These are phyloP conservation scores for Lepus timidus DNA, from an alignment of 2,113 vertebrate genomes.

Conservation along the genomic window DNA sequence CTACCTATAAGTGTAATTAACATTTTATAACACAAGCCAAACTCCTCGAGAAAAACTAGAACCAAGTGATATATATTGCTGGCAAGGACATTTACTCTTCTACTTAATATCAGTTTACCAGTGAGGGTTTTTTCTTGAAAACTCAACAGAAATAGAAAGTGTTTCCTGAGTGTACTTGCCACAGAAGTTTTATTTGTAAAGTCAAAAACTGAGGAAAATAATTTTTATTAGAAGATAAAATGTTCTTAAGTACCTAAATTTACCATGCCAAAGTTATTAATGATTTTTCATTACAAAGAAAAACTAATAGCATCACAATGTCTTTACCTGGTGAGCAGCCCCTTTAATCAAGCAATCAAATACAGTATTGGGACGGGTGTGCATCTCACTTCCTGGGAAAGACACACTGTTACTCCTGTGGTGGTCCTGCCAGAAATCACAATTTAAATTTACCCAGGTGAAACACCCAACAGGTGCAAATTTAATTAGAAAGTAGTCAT, in stretches of 20 bases:
- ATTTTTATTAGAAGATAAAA: neutral
- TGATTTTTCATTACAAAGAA: neutral
- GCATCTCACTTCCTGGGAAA: neutral
- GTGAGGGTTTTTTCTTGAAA: neutral
- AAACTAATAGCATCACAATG: neutral
- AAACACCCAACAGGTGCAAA: constrained; percentile 12
- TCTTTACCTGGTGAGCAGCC: neutral
- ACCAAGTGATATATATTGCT: neutral
- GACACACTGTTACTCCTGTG: neutral
- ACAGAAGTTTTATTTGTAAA: neutral
- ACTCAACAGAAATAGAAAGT: neutral
- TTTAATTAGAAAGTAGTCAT: constrained; percentile 26
- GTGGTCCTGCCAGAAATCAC: neutral
- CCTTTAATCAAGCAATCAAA: neutral
- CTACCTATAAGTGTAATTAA: neutral
- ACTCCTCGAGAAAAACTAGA: neutral
- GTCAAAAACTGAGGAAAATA: neutral
- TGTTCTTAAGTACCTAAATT: neutral
- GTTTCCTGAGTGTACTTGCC: neutral
- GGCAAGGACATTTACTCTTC: neutral
- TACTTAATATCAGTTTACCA: neutral
- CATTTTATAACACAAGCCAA: constrained; percentile 8
- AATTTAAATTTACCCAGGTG: neutral
- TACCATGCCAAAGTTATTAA: neutral
- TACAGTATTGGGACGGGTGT: neutral